Evolutionary conservation across 2,888 invertebrate genomes (phyloP), one percentile per base, ranked within the genome.

Genomic region (Xanthia togata): DNA sequence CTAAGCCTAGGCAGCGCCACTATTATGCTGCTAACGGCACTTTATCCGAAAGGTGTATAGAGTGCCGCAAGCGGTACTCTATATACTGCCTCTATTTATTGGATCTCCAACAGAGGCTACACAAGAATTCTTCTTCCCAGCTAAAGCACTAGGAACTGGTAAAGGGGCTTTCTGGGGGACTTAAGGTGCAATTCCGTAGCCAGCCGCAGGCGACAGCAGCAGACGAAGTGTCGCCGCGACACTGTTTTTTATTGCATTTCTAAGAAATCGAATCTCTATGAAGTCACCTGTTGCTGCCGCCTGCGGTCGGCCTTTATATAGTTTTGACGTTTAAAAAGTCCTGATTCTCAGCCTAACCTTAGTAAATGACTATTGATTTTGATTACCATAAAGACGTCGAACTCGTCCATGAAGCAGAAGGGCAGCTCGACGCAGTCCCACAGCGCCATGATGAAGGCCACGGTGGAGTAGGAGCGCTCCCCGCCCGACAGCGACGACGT

Each of bases 381-480:
- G 20, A 20, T 35, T 57, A 68, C 99, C 98, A 99, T 99, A 92
- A 98, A 99, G 0, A 99, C 99, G 92, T 99, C 99, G 92, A 99
- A 99, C 97, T 99, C 99, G 94, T 99, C 99, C 88, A 99, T 97
- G 93, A 99, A 98, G 97, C 98, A 98, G 95, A 99, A 99, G 0
- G 99, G 99, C 90, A 98, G 97, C 90, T 98, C 98, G 90, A 99
- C 98, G 85, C 98, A 98, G 79, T 98, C 98, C 99, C 99, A 99
- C 53, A 99, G 97, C 50, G 99, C 97, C 94, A 99, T 97, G 85
- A 99, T 97, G 93, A 99, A 98, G 55, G 99, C 98, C 17, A 99
- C 98, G 0, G 99, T 99, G n/a, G 99, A 98, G 95, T 98, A 99
- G 4, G 99, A 99, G 76, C 99, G 97, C 96, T 99, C 99, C 9